Conservation (phyloP, 2,888 invertebrate genomes). For the Ochlodes sylvanus region DNA sequence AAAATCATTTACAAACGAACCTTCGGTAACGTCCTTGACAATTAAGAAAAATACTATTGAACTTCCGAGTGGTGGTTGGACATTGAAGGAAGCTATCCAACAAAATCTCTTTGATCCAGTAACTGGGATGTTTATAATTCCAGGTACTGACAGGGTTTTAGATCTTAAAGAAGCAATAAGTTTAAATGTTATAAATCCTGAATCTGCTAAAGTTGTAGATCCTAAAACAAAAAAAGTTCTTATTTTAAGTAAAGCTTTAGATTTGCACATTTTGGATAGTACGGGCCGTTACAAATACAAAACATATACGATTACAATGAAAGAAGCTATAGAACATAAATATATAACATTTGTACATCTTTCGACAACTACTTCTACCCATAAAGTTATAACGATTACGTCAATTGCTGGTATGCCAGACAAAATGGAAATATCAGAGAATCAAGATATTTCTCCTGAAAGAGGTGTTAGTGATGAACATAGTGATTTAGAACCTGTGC, state of each 20-base stretch:
- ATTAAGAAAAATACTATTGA: conserved; percentile 90
- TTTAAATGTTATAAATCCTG: conserved; percentile 92
- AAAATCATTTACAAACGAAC: conserved; percentile 73
- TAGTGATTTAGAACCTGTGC: conserved; percentile 87
- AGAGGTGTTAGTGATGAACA: conserved; percentile 61
- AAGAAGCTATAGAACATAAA: conserved; percentile 88
- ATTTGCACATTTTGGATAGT: conserved; percentile 90
- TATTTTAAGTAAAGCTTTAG: conserved; percentile 89
- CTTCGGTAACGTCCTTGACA: conserved; percentile 77
- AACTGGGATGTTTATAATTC: conserved; percentile 93
- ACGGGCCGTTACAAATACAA: conserved; percentile 89
- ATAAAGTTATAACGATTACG: conserved; percentile 89
- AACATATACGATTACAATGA: conserved; percentile 87
- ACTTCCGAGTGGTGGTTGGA: conserved; percentile 93
- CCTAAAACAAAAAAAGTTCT: conserved; percentile 89
- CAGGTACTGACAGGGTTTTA: conserved; percentile 93
- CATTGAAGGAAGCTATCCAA: conserved; percentile 92
- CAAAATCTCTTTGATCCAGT: conserved; percentile 92
- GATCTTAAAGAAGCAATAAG: conserved; percentile 95
- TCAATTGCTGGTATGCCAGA: conserved; percentile 89
- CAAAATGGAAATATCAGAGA: conserved; percentile 88
- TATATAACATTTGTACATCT: conserved; percentile 86
- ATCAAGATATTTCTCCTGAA: conserved; percentile 52
- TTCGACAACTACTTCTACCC: conserved; percentile 77
- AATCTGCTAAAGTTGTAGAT: conserved; percentile 93